These are phyloP conservation scores for Sinocyclocheilus anophthalmus DNA, from an alignment of 2,113 vertebrate genomes.

Conservation along the genomic window DNA sequence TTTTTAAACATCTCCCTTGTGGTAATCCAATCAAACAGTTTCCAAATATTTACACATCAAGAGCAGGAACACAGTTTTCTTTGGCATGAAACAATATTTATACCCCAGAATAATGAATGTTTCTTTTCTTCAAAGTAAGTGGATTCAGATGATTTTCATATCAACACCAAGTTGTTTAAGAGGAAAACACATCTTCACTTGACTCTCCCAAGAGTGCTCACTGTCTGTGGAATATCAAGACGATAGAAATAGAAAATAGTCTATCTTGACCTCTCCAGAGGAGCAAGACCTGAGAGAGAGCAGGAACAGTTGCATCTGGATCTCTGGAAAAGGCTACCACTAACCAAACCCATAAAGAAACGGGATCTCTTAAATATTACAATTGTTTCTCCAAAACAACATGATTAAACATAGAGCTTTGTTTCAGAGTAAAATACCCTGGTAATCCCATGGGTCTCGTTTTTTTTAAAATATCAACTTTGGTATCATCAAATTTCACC, in stretches of 20 bases:
- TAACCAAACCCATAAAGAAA: neutral
- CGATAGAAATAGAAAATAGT: constrained; percentile 50
- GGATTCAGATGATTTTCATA: constrained; percentile 43
- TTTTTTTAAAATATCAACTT: neutral
- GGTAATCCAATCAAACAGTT: constrained; percentile 33
- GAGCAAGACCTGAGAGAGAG: constrained; percentile 38
- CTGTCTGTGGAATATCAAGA: constrained; percentile 11
- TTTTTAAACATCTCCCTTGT: constrained; percentile 3
- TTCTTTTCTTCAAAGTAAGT: constrained; percentile 47
- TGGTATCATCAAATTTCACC: neutral
- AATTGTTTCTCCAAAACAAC: neutral
- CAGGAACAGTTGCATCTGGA: constrained; percentile 11
- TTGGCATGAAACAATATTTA: constrained; percentile 33
- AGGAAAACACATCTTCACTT: constrained; percentile 40
- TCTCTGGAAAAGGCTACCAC: neutral
- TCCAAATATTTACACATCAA: constrained; percentile 55
- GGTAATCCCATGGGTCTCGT: neutral
- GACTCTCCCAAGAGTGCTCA: constrained; percentile 33
- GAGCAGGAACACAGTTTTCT: constrained; percentile 43
- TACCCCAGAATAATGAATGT: constrained; percentile 37
- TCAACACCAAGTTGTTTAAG: constrained; percentile 29
- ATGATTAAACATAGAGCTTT: neutral
- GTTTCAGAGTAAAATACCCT: neutral
- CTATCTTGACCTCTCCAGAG: constrained; percentile 28
- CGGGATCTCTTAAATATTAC: neutral